A percentile compares a stretch with the other conserved stretches of the same genome.
phyloP scores from a whole-genome alignment of 2,888 invertebrate species.

The Entomobrya multifasciata region DNA sequence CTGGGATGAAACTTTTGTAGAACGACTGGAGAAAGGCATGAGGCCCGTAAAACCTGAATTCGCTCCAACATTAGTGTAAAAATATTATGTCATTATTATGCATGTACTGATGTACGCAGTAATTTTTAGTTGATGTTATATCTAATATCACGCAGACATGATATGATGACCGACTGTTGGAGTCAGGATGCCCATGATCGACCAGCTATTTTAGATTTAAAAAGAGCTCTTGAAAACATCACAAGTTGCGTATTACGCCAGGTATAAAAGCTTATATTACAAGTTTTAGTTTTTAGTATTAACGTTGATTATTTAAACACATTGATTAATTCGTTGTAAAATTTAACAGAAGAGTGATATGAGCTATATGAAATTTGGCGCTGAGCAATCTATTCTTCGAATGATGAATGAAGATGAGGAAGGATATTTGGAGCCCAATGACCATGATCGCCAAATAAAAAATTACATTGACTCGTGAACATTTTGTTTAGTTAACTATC shows the following conservation, averaged over 20 bases:
- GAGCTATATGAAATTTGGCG: slow-evolving; percentile 61
- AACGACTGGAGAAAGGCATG: slow-evolving; percentile 67
- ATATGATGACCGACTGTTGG: slow-evolving; percentile 74
- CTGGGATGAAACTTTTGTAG: slow-evolving; percentile 68
- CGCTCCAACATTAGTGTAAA: slow-evolving; percentile 64
- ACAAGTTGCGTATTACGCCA: slow-evolving; percentile 48
- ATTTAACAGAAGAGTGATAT: slow-evolving; percentile 32
- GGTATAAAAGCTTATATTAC: slow-evolving; percentile 18
- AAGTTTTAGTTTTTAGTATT: background rate
- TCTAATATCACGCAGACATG: slow-evolving; percentile 49
- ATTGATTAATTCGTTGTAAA: too few relatives aligned
- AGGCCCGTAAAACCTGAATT: slow-evolving; percentile 59
- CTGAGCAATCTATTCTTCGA: slow-evolving; percentile 19
- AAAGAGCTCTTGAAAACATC: slow-evolving; percentile 64
- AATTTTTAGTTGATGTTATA: background rate
- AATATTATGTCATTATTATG: background rate
- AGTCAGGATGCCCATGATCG: slow-evolving; percentile 64
- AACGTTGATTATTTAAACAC: too few relatives aligned
- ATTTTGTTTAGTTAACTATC: too few relatives aligned
- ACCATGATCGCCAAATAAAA: background rate
- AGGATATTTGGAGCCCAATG: slow-evolving; percentile 46
- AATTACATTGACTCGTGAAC: slow-evolving; percentile 8
- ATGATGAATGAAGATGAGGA: slow-evolving; percentile 39
- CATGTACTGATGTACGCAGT: background rate
- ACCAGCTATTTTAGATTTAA: slow-evolving; percentile 70